Evolutionary conservation across 2,888 invertebrate species (phyloP).

Genomic region (Pomacea canaliculata): DNA sequence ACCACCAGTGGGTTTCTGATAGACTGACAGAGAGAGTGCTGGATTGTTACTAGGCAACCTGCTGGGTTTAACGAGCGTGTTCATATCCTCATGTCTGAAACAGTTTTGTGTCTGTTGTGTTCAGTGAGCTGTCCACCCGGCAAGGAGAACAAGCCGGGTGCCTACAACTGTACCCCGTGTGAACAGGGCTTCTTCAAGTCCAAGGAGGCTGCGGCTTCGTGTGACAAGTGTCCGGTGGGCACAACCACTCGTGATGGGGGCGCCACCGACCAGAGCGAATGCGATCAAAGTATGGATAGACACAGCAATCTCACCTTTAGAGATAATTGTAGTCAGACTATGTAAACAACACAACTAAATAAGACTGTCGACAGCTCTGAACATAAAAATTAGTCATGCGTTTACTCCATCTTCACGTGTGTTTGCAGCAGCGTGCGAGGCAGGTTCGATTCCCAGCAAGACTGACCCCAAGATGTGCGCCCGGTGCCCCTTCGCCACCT

Average conservation of each 20-base stretch:
- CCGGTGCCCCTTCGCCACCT: slow-evolving; percentile 31
- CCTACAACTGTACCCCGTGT: slow-evolving; percentile 80
- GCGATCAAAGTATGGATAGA: slow-evolving; percentile 19
- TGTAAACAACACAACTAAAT: no score
- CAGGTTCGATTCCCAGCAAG: slow-evolving; percentile 9
- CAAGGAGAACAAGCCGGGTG: slow-evolving; percentile 47
- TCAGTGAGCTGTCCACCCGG: slow-evolving; percentile 72
- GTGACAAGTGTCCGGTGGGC: slow-evolving; percentile 34
- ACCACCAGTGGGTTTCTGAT: no score
- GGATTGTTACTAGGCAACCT: no score
- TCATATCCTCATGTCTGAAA: no score
- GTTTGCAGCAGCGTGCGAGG: slow-evolving; percentile 10
- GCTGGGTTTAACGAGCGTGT: no score
- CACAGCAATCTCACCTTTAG: not conserved
- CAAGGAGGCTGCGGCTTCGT: slow-evolving; percentile 29
- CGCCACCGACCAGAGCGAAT: slow-evolving; percentile 25
- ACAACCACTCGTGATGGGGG: slow-evolving; percentile 34
- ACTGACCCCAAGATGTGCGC: slow-evolving; percentile 14
- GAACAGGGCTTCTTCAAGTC: slow-evolving; percentile 66
- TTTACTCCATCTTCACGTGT: no score
- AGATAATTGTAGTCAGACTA: not conserved
- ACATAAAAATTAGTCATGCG: not conserved
- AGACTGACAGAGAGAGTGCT: no score
- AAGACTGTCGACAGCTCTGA: no score
- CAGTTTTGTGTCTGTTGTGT: not conserved